Base-by-base conservation (phyloP, 2,888 invertebrate species). In the Acanthosoma haemorrhoidale region DNA sequence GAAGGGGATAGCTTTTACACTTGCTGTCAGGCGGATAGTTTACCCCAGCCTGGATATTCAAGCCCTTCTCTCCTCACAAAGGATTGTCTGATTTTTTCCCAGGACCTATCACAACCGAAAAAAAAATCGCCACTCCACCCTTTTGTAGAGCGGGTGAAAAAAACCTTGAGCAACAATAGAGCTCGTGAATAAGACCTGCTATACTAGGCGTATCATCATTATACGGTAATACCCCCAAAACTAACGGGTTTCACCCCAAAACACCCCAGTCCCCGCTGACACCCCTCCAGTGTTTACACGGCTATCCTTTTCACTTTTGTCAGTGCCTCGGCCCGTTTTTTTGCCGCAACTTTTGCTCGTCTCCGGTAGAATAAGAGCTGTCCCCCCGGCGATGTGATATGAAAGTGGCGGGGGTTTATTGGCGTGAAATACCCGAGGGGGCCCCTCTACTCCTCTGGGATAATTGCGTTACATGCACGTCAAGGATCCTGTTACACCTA, bases 151-250 rank as follows among this genome's bases (percentile, higher is more conserved):
- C n/a, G n/a, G n/a, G n/a, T 25, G 15, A 1, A 51, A 43, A 43
- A 43, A 4, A n/a, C 25, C n/a, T n/a, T n/a, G n/a, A n/a, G 13
- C 51, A 25, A 51, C 51, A 51, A 51, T 51, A 6, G 51, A n/a
- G 21, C 25, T n/a, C 18, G 38, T 61, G 61, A 61, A 61, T 61
- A 61, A 61, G 61, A 61, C 61, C 61, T 61, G 61, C 38, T 34
- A 61, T 4, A 34, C 36, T 38, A 51, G 51, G 25, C 51, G 51
- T 51, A 34, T 36, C 31, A 38, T 61, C 61, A 61, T 61, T 61
- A 61, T 61, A 61, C 34, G 61, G 61, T 61, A 61, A 61, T 61
- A 61, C 36, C 21, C 21, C 16, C 18, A 61, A 61, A 61, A 31
- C 34, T 61, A 18, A 15, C 34, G 25, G 21, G 16, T 61, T 61